Percentiles rank a stretch among this genome's conserved stretches.
phyloP scores from a whole-genome alignment of 1,140 invertebrate species.

The Caenorhabditis tropicalis region DNA sequence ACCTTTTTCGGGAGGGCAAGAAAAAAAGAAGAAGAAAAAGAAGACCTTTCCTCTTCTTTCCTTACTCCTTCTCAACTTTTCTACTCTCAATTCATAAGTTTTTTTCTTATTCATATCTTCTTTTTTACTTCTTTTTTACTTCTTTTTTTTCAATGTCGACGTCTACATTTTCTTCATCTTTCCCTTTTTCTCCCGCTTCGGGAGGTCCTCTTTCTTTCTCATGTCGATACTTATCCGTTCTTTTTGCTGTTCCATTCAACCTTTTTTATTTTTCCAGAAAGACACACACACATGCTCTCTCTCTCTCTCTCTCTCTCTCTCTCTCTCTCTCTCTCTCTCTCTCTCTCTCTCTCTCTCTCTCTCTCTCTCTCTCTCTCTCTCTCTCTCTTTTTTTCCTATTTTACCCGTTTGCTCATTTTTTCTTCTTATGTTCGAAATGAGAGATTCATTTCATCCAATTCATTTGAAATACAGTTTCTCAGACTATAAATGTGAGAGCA shows the following conservation, averaged over 20 bases:
- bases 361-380: background rate
- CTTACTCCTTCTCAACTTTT: constrained; percentile 38
- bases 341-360: no score
- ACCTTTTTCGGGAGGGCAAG: background rate
- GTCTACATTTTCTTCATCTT: background rate
- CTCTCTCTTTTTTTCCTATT: background rate
- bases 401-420: no score
- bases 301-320: background rate
- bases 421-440: no score
- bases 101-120: constrained; percentile 41
- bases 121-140: background rate
- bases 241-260: constrained; percentile 28
- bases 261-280: constrained; percentile 9
- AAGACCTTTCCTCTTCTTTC: background rate
- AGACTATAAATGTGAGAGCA: no score
- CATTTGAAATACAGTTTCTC: no score
- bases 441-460: no score
- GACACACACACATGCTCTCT: constrained; percentile 10
- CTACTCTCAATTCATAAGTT: constrained; percentile 38
- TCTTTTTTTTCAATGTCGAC: background rate
- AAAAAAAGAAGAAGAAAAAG: background rate
- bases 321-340: background rate
- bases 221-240: constrained; percentile 35
- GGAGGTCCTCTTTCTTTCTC: constrained; percentile 29
- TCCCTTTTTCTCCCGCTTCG: background rate